These are phyloP conservation scores for Vultur gryphus DNA, from an alignment of 2,797 vertebrate genomes.

Conservation along the genomic window DNA sequence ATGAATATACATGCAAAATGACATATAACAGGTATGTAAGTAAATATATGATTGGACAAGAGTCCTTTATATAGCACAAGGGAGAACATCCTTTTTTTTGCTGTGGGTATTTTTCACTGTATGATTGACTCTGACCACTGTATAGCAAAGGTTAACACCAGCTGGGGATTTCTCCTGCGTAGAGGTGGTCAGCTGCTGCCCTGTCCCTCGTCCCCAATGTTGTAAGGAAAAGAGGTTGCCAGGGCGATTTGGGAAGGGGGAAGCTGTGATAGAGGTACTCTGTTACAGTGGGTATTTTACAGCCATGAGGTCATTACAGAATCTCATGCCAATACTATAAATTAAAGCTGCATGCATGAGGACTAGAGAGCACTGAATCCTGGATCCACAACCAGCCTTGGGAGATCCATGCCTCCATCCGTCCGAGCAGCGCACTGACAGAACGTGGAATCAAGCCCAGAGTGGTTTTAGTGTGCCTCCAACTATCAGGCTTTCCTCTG, in stretches of 20 bases:
- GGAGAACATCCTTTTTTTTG: not conserved
- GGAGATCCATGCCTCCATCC: not conserved
- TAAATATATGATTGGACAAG: not conserved
- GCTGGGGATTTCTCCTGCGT: not conserved
- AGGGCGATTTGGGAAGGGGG: not conserved
- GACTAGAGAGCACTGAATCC: not conserved
- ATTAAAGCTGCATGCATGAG: not conserved
- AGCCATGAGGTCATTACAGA: conserved; percentile 6
- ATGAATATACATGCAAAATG: not conserved
- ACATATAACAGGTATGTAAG: not conserved
- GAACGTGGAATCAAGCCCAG: conserved; percentile 25
- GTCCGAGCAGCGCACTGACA: not conserved
- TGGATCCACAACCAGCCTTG: not conserved
- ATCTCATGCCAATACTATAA: not conserved
- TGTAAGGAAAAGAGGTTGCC: not conserved
- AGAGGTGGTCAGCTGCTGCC: not conserved
- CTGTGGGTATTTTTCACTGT: not conserved
- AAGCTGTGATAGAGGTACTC: not conserved
- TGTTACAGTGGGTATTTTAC: not conserved
- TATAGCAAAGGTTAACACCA: not conserved
- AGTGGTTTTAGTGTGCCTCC: not conserved
- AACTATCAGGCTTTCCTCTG: conserved; percentile 17
- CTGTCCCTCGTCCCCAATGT: not conserved
- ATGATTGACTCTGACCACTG: not conserved
- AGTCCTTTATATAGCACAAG: not conserved